phyloP scores from a whole-genome alignment of 2,888 invertebrate genomes.

The Creontiades dilutus region DNA sequence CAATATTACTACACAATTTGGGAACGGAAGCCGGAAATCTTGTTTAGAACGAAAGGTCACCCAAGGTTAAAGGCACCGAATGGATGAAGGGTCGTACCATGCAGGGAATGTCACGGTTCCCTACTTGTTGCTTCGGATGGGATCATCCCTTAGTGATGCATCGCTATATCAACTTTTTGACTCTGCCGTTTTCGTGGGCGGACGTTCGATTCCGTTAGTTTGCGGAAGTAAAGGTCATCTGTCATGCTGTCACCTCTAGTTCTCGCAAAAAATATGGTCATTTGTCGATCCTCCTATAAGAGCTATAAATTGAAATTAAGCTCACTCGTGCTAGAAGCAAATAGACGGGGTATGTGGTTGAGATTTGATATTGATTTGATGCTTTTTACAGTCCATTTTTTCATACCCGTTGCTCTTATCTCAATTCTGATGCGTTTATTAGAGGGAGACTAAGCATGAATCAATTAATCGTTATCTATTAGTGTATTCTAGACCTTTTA shows the following conservation, averaged over 20 bases:
- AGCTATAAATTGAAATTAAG: too few species aligned
- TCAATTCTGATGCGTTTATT: too few species aligned
- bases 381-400: too few species aligned
- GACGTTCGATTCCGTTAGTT: neutral
- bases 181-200: neutral
- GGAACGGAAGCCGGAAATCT: neutral
- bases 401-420: too few species aligned
- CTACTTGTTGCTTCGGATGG: conserved; percentile 9
- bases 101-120: neutral
- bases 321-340: too few species aligned
- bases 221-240: neutral
- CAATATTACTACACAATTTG: neutral
- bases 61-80: neutral
- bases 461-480: too few species aligned
- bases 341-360: too few species aligned
- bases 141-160: conserved; percentile 19
- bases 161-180: neutral
- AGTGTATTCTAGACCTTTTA: too few species aligned
- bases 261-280: too few species aligned
- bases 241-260: neutral
- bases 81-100: neutral
- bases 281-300: too few species aligned
- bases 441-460: too few species aligned
- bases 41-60: neutral
- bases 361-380: too few species aligned